Evolutionary conservation across 92 coral and sea anemone species (phyloP).

Genomic region (Siderastrea siderea): DNA sequence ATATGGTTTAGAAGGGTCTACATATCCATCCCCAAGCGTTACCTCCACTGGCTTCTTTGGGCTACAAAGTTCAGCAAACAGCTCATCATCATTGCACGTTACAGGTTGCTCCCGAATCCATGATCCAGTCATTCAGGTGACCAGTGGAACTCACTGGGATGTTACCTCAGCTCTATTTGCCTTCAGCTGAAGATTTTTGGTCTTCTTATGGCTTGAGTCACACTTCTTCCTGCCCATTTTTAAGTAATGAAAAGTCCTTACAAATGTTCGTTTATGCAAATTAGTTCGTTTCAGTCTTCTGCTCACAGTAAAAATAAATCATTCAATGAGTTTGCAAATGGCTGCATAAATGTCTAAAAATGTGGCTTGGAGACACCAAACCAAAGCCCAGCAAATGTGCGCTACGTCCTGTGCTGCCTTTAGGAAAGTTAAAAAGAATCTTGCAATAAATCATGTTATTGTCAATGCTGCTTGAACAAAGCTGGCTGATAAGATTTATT

Average conservation of each 20-base stretch:
- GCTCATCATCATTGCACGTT: constrained; percentile 9
- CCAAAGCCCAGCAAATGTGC: constrained; percentile 68
- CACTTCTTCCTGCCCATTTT: neutral
- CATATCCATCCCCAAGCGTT: neutral
- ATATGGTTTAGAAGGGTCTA: no score
- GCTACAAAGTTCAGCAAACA: constrained; percentile 6
- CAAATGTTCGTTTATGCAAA: no score
- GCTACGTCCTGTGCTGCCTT: constrained; percentile 40
- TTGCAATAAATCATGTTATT: no score
- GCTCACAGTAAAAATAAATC: neutral
- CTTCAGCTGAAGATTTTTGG: neutral
- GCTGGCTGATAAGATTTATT: no score
- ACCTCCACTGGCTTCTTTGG: neutral
- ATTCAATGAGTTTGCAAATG: constrained; percentile 24
- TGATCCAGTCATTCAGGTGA: constrained; percentile 2
- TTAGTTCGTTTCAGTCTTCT: no score
- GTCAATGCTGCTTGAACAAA: no score
- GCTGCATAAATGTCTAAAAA: constrained; percentile 59
- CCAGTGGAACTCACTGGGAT: neutral
- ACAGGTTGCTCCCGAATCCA: neutral
- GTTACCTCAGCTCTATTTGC: constrained; percentile 8
- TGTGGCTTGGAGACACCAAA: constrained; percentile 61
- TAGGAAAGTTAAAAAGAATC: neutral
- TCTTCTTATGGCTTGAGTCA: neutral
- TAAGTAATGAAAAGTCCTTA: no score